phyloP scores from a whole-genome alignment of 2,888 invertebrate genomes.

The Standfussiana lucernea region DNA sequence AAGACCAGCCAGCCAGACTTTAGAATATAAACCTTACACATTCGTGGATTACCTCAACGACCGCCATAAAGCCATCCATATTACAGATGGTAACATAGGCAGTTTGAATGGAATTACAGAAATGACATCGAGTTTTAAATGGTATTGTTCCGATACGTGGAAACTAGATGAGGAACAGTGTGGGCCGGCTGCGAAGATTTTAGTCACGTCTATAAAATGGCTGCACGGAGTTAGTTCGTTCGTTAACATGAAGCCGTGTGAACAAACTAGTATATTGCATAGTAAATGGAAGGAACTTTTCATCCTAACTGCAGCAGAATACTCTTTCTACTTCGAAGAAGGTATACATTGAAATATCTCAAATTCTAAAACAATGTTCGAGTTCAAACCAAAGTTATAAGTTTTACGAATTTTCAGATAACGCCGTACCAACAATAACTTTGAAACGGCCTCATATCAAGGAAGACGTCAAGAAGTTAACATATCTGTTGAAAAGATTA shows the following conservation, averaged over 20 bases:
- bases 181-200: slow-evolving; percentile 94
- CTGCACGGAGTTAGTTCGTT: slow-evolving; percentile 94
- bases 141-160: slow-evolving; percentile 73
- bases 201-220: slow-evolving; percentile 95
- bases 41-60: slow-evolving; percentile 66
- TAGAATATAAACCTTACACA: slow-evolving; percentile 56
- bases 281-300: slow-evolving; percentile 96
- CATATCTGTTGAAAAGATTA: slow-evolving; percentile 92
- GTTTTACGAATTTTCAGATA: slow-evolving; percentile 83
- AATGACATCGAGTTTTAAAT: slow-evolving; percentile 62
- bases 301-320: slow-evolving; percentile 95
- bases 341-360: slow-evolving; percentile 82
- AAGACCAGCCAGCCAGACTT: slow-evolving; percentile 48
- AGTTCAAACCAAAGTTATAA: neutral
- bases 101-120: slow-evolving; percentile 57
- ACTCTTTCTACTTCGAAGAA: slow-evolving; percentile 94
- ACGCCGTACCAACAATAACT: slow-evolving; percentile 73
- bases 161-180: slow-evolving; percentile 87
- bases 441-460: slow-evolving; percentile 90
- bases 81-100: slow-evolving; percentile 66
- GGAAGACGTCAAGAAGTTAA: slow-evolving; percentile 87
- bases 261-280: slow-evolving; percentile 94
- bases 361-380: neutral
- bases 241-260: slow-evolving; percentile 91
- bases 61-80: slow-evolving; percentile 65